phyloP scores from a whole-genome alignment of 2,888 invertebrate genomes.

The Nebria salina region DNA sequence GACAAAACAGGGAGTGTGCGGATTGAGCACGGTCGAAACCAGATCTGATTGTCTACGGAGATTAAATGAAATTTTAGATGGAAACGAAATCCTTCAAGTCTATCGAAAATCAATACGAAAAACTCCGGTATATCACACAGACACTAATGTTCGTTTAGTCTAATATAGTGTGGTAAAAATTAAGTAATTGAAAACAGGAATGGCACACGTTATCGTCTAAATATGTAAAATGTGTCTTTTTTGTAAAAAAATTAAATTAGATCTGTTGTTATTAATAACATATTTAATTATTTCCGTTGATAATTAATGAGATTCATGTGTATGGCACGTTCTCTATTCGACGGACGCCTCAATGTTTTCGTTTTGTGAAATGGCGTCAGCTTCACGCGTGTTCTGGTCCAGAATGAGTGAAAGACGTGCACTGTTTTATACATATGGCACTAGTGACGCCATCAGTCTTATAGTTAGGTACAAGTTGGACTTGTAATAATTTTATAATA shows the following conservation, averaged over 20 bases:
- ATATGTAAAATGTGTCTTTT: not conserved
- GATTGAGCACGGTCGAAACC: conserved; percentile 18
- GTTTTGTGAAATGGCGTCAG: not conserved
- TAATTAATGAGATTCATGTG: not conserved
- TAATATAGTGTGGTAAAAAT: no score
- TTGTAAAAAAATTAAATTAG: not conserved
- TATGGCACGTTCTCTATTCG: not conserved
- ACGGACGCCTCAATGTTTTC: not conserved
- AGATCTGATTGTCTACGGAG: conserved; percentile 23
- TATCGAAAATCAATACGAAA: conserved; percentile 10
- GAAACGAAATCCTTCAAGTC: not conserved
- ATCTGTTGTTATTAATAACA: conserved; percentile 2
- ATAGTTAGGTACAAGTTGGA: not conserved
- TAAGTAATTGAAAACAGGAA: no score
- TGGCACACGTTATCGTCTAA: not conserved
- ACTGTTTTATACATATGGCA: not conserved
- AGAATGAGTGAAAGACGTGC: not conserved
- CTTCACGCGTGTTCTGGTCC: not conserved
- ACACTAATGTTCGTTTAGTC: no score
- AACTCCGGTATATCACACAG: not conserved
- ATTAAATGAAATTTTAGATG: conserved; percentile 26
- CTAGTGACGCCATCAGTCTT: not conserved
- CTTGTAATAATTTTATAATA: not conserved
- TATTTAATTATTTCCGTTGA: not conserved
- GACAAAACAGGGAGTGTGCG: not conserved